Percentiles rank a stretch among this genome's conserved stretches.
Evolutionary conservation across 1,140 invertebrate species (phyloP).

Genomic region (Bombus consobrinus): DNA sequence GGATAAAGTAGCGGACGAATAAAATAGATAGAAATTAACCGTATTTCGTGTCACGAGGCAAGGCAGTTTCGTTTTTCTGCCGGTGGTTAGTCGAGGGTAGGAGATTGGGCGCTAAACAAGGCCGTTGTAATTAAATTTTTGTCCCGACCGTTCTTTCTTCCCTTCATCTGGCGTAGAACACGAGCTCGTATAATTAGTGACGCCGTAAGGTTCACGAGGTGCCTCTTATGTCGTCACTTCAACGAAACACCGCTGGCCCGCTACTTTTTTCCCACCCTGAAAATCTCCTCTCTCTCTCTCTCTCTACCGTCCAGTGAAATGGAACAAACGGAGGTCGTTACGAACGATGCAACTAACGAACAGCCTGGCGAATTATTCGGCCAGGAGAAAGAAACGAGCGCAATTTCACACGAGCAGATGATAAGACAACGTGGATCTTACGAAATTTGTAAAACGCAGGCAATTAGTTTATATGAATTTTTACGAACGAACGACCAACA

Average conservation of each 20-base stretch:
- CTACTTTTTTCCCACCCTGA: not conserved
- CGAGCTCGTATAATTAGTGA: constrained; percentile 58
- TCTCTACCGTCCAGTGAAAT: not conserved
- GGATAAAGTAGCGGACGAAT: too few relatives aligned
- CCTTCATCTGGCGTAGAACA: constrained; percentile 38
- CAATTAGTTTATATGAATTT: too few relatives aligned
- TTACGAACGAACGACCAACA: too few relatives aligned
- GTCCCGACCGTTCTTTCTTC: constrained; percentile 21
- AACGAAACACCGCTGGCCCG: not conserved
- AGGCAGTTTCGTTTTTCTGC: not conserved
- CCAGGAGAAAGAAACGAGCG: too few relatives aligned
- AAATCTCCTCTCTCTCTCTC: not conserved
- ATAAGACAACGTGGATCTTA: too few relatives aligned
- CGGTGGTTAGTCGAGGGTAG: not conserved
- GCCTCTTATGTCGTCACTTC: constrained; percentile 22
- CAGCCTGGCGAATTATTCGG: not conserved
- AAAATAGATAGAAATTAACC: not conserved
- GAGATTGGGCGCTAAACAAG: constrained; percentile 53
- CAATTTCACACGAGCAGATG: too few relatives aligned
- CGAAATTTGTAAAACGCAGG: too few relatives aligned
- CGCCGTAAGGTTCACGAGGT: constrained; percentile 49
- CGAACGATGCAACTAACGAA: constrained; percentile 20
- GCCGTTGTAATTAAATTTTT: constrained; percentile 67
- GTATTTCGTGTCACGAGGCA: not conserved
- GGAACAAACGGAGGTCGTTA: constrained; percentile 32